Evolutionary conservation across 2,113 vertebrate genomes (phyloP), one percentile per base, ranked within the genome.

Genomic region (Perccottus glenii): DNA sequence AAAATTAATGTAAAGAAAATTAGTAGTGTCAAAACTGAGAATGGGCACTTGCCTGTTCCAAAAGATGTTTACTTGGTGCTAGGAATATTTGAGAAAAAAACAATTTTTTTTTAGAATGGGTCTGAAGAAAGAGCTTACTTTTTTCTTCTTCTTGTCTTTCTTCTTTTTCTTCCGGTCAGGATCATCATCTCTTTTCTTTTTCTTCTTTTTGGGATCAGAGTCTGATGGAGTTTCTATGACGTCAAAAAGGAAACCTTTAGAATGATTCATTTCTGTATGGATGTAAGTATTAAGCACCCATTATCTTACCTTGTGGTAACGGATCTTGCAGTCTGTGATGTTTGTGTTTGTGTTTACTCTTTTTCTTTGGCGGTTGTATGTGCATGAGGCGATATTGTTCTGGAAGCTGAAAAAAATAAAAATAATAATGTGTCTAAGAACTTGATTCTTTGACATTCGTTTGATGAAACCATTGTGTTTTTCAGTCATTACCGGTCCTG

Each of bases 131-230:
- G 27, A 45, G 38, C 59, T 60, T 80, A 96, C 98, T 93, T 99
- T 99, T 84, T 99, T 99, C 89, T 99, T 99, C 88, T 99, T 99
- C 85, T 99, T 99, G 64, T 99, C 96, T 86, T 99, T 99, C 93
- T 99, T 99, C 91, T 98, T 98, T 85, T 96, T 96, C 76, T 98
- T 98, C 70, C 97, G 90, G 32, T 98, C 97, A 0, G 97, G 97
- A 82, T 99, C 98, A 14, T 99, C 97, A 0, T 99, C 96, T 70
- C 96, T 94, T 85, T 99, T 99, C 91, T 99, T 99, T 90, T 99
- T 99, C 90, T 99, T 99, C 84, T 99, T 99, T 88, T 98, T 99
- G 85, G 98, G 98, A 89, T 99, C 98, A 0, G 96, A 96, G 80
- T 99, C 98, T 5, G 97, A 98, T 1, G 97, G 96, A 0, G 96